These are phyloP conservation scores for Muscicapa comitata DNA, from an alignment of 2,797 vertebrate genomes.

Conservation along the genomic window DNA sequence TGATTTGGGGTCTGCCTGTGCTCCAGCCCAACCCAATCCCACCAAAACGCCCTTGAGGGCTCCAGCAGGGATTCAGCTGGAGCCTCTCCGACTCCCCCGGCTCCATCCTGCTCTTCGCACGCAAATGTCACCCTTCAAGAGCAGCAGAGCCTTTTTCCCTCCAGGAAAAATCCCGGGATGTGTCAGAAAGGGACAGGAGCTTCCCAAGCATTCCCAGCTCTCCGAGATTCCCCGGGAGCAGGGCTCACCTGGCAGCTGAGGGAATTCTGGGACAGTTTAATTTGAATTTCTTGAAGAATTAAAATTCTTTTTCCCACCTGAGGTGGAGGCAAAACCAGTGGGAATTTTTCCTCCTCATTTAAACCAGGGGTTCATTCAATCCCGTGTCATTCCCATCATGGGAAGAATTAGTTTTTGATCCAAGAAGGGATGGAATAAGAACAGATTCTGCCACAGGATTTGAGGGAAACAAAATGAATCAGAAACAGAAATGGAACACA, in stretches of 20 bases:
- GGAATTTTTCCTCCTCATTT: background rate
- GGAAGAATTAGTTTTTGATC: background rate
- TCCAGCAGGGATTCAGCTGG: background rate
- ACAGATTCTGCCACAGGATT: background rate
- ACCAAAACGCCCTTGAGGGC: rapidly evolving
- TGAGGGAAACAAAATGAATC: background rate
- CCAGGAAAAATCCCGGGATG: background rate
- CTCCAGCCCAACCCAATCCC: background rate
- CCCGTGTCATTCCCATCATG: rapidly evolving
- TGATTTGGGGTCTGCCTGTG: background rate
- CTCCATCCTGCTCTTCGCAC: background rate
- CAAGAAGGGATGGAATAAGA: background rate
- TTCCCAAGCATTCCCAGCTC: background rate
- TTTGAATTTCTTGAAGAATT: background rate
- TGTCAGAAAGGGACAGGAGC: background rate
- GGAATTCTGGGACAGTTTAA: background rate
- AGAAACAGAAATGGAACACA: background rate
- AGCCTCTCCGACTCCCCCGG: rapidly evolving
- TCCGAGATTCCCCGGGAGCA: background rate
- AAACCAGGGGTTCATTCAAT: background rate
- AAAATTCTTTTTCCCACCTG: background rate
- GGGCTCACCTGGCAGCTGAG: background rate
- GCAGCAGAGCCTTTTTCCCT: background rate
- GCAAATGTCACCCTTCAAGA: background rate
- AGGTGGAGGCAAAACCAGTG: background rate